Conservation (phyloP, 2,113 vertebrate species). For the Sinocyclocheilus maitianheensis region DNA sequence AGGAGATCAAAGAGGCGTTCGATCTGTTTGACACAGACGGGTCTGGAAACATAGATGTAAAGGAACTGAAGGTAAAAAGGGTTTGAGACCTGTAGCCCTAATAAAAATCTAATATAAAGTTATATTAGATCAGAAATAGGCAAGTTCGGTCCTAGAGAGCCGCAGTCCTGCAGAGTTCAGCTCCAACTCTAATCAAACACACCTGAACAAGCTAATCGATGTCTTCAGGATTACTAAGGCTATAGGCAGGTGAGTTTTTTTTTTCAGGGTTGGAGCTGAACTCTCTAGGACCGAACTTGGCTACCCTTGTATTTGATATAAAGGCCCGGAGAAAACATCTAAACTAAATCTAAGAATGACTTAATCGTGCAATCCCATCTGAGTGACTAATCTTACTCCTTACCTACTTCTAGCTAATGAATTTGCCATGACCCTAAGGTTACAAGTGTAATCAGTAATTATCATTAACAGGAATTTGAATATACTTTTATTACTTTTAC, state of each 20-base stretch:
- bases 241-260: too few relatives aligned
- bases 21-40: constrained; percentile 91
- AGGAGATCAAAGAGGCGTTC: constrained; percentile 93
- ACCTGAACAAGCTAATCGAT: too few relatives aligned
- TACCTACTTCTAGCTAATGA: background rate
- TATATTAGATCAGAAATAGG: background rate
- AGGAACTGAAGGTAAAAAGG: constrained; percentile 87
- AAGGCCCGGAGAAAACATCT: background rate
- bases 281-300: too few relatives aligned
- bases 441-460: background rate
- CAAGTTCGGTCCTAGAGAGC: too few relatives aligned
- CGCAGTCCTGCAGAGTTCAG: too few relatives aligned
- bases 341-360: background rate
- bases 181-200: too few relatives aligned
- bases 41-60: constrained; percentile 87
- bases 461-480: background rate
- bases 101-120: too few relatives aligned
- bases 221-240: too few relatives aligned
- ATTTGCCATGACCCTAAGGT: background rate
- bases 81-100: background rate
- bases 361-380: background rate
- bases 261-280: too few relatives aligned
- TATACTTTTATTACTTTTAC: background rate
- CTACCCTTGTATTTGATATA: too few relatives aligned
- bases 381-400: background rate